phyloP scores from a whole-genome alignment of 2,797 vertebrate species.

The Urocyon cinereoargenteus region DNA sequence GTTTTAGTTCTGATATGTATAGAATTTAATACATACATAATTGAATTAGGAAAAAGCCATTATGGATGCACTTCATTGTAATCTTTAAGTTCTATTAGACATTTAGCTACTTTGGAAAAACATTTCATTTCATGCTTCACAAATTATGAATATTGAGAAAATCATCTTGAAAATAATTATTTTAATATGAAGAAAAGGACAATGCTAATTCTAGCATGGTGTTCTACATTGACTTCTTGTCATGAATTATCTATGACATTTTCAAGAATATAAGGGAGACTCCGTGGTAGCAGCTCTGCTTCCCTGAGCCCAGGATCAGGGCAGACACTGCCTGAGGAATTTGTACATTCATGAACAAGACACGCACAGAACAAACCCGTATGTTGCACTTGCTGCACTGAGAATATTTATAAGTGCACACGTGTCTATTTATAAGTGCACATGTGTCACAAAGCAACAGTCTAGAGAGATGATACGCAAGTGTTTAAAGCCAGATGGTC shows the following conservation, averaged over 20 bases:
- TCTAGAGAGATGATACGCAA: neutral
- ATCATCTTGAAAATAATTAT: slow-evolving; percentile 45
- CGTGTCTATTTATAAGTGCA: neutral
- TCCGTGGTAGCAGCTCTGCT: neutral
- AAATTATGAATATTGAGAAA: slow-evolving; percentile 42
- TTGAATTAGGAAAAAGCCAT: neutral
- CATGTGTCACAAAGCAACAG: neutral
- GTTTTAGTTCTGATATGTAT: neutral
- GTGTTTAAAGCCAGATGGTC: neutral
- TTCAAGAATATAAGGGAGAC: neutral
- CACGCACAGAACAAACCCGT: neutral
- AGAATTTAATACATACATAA: neutral
- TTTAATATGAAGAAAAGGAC: slow-evolving; percentile 34
- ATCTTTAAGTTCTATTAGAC: slow-evolving; percentile 48
- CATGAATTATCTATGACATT: neutral
- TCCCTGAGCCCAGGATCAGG: neutral
- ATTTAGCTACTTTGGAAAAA: slow-evolving; percentile 1
- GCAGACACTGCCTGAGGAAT: neutral
- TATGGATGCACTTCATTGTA: neutral
- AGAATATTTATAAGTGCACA: neutral
- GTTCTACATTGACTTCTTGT: neutral
- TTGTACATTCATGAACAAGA: neutral
- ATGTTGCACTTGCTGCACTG: neutral
- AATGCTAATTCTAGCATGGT: slow-evolving; percentile 15
- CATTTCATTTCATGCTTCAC: slow-evolving; percentile 59